Evolutionary conservation across 2,113 vertebrate species (phyloP), one percentile per base, ranked within the genome.

Genomic region (Myotis yumanensis): DNA sequence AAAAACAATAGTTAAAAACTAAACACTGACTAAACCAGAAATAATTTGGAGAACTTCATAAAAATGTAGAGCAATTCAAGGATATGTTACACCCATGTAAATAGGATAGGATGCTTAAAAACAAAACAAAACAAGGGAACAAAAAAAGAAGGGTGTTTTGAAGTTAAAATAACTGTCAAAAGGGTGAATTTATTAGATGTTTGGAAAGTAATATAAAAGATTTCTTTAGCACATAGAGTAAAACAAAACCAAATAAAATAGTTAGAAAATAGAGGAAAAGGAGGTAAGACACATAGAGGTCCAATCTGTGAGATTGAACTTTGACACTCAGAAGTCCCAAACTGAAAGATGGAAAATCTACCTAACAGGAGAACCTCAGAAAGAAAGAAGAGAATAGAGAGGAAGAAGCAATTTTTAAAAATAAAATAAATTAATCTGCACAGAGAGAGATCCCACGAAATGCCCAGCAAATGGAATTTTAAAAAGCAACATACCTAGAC

Each of bases 181-280:
- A 40, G 4, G 90, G 30, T 66, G 54, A 48, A 81, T 57, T 91
- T 23, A 93, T 46, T 4, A 84, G 35, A 87, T 25, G 52, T 54
- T 64, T 94, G 30, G 68, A 89, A 95, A 96, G 83, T 64, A 91
- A 88, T 11, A 87, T 0, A 88, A 68, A 90, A 69, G 11, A 85
- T 71, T 64, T 89, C 16, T 86, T 75, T 64, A 91, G 40, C 76
- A 48, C 40, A 73, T 1, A 89, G 22, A 88, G 14, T 52, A 87
- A 73, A 81, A 73, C 20, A 68, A 89, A 54, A 69, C 46, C 62
- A 83, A 80, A 76, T 37, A 57, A 73, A 90, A 82, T 35, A 54
- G 57, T 89, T 37, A 84, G 59, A 95, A 91, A 93, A 84, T 1
- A 80, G 52, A 95, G 40, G 46, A 54, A 86, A 89, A 81, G 52